Percentiles rank a stretch among this genome's conserved stretches.
Evolutionary conservation across 23 tunicate species (phyloP).

Genomic region (Trididemnum clinides): DNA sequence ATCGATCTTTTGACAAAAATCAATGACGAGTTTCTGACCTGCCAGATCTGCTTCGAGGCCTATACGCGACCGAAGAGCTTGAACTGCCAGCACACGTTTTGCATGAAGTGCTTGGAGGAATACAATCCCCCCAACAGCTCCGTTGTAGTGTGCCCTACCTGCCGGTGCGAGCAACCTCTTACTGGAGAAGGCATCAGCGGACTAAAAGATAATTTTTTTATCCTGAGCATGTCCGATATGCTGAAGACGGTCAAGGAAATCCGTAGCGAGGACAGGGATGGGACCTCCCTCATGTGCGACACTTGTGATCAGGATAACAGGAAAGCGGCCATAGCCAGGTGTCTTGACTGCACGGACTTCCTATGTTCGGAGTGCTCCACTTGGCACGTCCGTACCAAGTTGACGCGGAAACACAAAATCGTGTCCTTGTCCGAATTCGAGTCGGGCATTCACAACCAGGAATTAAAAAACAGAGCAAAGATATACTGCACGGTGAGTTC

Average conservation of each 20-base stretch:
- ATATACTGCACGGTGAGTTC: slow-evolving; percentile 89
- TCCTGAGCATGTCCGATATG: slow-evolving; percentile 96
- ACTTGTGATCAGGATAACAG: slow-evolving; percentile 91
- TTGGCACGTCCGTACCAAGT: slow-evolving; percentile 94
- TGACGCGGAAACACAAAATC: slow-evolving; percentile 84
- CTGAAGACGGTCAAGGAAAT: slow-evolving; percentile 95
- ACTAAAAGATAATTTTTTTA: slow-evolving; percentile 83
- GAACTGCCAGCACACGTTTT: slow-evolving; percentile 98
- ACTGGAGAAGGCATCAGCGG: slow-evolving; percentile 74
- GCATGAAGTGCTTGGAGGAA: slow-evolving; percentile 92
- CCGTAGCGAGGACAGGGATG: slow-evolving; percentile 84
- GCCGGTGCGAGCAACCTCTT: slow-evolving; percentile 82
- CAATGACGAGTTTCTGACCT: slow-evolving; percentile 94
- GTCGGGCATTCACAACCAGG: slow-evolving; percentile 94
- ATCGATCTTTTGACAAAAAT: slow-evolving; percentile 88
- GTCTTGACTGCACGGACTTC: slow-evolving; percentile 96
- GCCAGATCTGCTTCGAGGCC: slow-evolving; percentile 95
- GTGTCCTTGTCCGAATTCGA: slow-evolving; percentile 89
- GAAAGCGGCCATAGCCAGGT: slow-evolving; percentile 72
- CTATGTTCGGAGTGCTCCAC: slow-evolving; percentile 88
- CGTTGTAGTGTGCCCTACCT: slow-evolving; percentile 83
- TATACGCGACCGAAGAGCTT: slow-evolving; percentile 93
- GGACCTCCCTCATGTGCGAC: slow-evolving; percentile 90
- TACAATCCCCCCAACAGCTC: slow-evolving; percentile 87
- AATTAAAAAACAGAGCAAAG: slow-evolving; percentile 88